Percentiles rank a stretch among this genome's conserved stretches.
Conservation (phyloP, 2,888 invertebrate genomes). For the Cremastobaeus sp. region DNA sequence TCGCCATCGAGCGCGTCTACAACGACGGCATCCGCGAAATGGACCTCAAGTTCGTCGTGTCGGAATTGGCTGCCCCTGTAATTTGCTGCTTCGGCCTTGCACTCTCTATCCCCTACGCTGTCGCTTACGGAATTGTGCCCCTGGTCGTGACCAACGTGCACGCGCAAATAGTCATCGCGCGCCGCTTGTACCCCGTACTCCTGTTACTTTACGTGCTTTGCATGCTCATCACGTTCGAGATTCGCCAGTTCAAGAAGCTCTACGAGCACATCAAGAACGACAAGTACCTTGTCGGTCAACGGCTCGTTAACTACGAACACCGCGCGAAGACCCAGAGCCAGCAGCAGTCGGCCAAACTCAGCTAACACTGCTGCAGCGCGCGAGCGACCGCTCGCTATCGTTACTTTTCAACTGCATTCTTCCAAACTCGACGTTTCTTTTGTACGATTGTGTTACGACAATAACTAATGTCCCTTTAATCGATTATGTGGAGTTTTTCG, state of each 20-base stretch:
- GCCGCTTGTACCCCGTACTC: constrained; percentile 93
- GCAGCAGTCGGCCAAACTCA: constrained; percentile 66
- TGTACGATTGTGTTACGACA: too few species aligned
- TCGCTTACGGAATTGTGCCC: constrained; percentile 88
- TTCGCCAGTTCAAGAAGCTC: constrained; percentile 94
- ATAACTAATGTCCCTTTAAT: too few species aligned
- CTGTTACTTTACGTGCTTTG: constrained; percentile 85
- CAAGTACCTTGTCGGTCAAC: constrained; percentile 97
- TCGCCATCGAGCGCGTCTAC: constrained; percentile 95
- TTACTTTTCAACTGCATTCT: too few species aligned
- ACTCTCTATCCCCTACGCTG: constrained; percentile 94
- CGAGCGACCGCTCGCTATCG: too few species aligned
- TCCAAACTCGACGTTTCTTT: too few species aligned
- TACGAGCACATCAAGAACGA: constrained; percentile 99
- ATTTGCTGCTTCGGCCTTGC: constrained; percentile 93
- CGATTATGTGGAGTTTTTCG: too few species aligned
- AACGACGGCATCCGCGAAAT: constrained; percentile 95
- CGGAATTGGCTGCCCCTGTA: constrained; percentile 92
- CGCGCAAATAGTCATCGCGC: constrained; percentile 86
- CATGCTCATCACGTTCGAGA: constrained; percentile 89
- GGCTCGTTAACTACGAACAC: constrained; percentile 98
- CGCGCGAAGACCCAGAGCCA: constrained; percentile 81
- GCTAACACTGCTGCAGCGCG: constrained; percentile 67
- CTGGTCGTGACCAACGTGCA: constrained; percentile 83
- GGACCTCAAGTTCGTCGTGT: constrained; percentile 91